phyloP scores from a whole-genome alignment of 2,888 invertebrate genomes.

The Philhelius pedissequus region DNA sequence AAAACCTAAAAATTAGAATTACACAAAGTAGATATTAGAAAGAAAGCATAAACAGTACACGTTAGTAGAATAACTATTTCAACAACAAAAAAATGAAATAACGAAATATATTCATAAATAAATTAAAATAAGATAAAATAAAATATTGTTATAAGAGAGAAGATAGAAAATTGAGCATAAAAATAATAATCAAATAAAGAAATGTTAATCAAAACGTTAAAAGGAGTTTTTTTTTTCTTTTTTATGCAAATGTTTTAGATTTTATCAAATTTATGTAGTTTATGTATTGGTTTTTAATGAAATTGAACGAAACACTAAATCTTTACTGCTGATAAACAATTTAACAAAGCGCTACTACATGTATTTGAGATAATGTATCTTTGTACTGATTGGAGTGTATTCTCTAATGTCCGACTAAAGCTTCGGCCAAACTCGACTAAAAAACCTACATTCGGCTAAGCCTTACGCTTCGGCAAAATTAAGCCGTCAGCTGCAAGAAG shows the following conservation, averaged over 20 bases:
- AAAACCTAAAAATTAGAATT: constrained; percentile 12
- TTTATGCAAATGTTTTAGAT: not conserved
- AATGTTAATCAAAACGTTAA: constrained; percentile 65
- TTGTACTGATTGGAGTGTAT: too few species aligned
- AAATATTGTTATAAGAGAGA: constrained; percentile 55
- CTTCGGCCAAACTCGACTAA: too few species aligned
- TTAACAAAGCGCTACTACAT: too few species aligned
- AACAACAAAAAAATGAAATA: constrained; percentile 8
- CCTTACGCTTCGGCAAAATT: too few species aligned
- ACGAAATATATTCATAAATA: constrained; percentile 22
- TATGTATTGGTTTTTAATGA: too few species aligned
- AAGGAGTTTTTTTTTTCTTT: not conserved
- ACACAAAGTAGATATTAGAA: constrained; percentile 18
- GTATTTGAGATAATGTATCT: too few species aligned
- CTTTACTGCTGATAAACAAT: too few species aligned
- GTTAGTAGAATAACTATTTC: constrained; percentile 10
- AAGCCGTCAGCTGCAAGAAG: too few species aligned
- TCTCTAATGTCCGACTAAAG: too few species aligned
- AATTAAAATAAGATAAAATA: constrained; percentile 11
- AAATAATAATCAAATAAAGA: constrained; percentile 65
- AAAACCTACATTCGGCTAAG: too few species aligned
- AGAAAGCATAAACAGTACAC: constrained; percentile 13
- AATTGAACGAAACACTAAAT: too few species aligned
- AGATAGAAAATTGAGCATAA: constrained; percentile 50
- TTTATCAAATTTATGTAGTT: too few species aligned